phyloP scores from a whole-genome alignment of 2,888 invertebrate genomes.

The Selenia dentaria region DNA sequence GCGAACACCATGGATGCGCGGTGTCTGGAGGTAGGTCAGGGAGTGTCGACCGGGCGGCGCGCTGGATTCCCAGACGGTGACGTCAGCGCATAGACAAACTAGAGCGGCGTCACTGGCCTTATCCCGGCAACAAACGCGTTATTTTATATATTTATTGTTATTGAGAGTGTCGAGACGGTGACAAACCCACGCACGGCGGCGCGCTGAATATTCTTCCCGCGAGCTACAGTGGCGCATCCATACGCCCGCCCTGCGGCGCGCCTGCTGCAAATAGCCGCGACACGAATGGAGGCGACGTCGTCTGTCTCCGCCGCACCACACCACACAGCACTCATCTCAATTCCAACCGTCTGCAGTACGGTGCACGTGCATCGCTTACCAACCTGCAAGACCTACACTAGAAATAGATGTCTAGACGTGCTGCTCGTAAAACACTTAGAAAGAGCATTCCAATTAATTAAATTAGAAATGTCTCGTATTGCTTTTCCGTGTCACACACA shows the following conservation, averaged over 20 bases:
- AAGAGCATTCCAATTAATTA: constrained; percentile 30
- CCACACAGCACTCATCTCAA: constrained; percentile 19
- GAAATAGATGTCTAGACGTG: constrained; percentile 37
- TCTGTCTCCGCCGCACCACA: neutral
- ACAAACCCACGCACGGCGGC: constrained; percentile 71
- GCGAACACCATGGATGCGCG: constrained; percentile 42
- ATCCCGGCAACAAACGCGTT: constrained; percentile 74
- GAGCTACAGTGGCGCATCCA: constrained; percentile 38
- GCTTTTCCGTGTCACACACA: constrained; percentile 12
- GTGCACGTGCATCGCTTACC: constrained; percentile 34
- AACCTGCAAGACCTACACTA: constrained; percentile 32
- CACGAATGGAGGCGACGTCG: constrained; percentile 17
- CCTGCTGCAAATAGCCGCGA: constrained; percentile 58
- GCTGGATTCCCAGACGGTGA: constrained; percentile 81
- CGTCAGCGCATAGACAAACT: constrained; percentile 80
- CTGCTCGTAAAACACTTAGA: constrained; percentile 27
- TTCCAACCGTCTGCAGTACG: constrained; percentile 33
- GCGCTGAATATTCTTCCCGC: constrained; percentile 62
- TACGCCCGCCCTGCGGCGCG: constrained; percentile 35
- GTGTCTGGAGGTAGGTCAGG: constrained; percentile 79
- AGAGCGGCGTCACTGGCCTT: constrained; percentile 75
- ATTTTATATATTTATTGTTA: constrained; percentile 81
- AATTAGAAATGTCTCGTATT: constrained; percentile 18
- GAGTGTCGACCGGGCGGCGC: constrained; percentile 58
- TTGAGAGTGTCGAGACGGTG: constrained; percentile 80